These are phyloP conservation scores for Lagopus muta DNA, from an alignment of 2,113 vertebrate species.

Conservation along the genomic window DNA sequence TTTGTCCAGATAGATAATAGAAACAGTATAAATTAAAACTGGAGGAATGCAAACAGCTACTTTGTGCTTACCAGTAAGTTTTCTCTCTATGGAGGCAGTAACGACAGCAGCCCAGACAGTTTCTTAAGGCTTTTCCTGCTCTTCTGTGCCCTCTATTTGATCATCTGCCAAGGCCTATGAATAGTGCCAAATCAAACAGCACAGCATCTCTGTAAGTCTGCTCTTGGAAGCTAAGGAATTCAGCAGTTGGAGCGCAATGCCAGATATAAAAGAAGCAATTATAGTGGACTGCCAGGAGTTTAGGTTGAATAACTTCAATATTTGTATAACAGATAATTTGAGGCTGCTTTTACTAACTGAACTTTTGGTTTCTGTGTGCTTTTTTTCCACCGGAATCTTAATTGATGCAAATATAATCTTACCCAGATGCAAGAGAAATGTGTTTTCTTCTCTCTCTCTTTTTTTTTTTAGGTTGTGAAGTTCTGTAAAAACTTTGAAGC, in stretches of 20 bases:
- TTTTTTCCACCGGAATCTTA: background rate
- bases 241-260: conserved; percentile 53
- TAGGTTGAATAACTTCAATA: conserved; percentile 35
- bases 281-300: conserved; percentile 51
- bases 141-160: conserved; percentile 76
- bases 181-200: conserved; percentile 81
- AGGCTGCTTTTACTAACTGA: background rate
- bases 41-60: background rate
- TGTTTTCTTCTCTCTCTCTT: background rate
- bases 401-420: background rate
- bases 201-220: conserved; percentile 65
- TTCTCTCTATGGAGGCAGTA: conserved; percentile 52
- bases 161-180: conserved; percentile 73
- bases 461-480: background rate
- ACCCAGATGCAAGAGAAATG: background rate
- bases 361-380: background rate
- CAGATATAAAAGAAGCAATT: conserved; percentile 65
- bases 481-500: background rate
- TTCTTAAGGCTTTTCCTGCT: conserved; percentile 78
- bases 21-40: conserved; percentile 4
- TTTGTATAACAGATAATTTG: conserved; percentile 36
- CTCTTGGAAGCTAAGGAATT: conserved; percentile 73
- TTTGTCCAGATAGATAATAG: background rate
- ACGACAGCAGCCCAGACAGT: conserved; percentile 70
- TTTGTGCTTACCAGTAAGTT: conserved; percentile 57